Evolutionary conservation across 2,797 vertebrate species (phyloP).

Genomic region (Acanthurus tractus): DNA sequence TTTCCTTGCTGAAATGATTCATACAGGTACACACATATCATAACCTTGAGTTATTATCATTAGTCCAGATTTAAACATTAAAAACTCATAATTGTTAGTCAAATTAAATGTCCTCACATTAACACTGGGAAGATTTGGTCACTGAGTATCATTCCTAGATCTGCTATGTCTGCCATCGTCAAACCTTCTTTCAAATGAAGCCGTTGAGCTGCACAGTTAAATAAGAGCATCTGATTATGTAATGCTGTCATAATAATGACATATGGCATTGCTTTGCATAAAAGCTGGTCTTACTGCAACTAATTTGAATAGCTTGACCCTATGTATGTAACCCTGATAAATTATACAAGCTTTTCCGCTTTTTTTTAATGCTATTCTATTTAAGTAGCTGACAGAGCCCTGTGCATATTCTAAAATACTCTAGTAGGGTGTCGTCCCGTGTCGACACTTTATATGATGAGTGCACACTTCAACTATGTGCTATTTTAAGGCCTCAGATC

Average conservation of each 20-base stretch:
- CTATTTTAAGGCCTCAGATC: slow-evolving; percentile 78
- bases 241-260: slow-evolving; percentile 25
- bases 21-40: too few species aligned
- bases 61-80: not conserved
- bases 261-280: too few species aligned
- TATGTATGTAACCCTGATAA: slow-evolving; percentile 3
- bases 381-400: slow-evolving; percentile 32
- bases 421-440: slow-evolving; percentile 43
- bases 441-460: slow-evolving; percentile 70
- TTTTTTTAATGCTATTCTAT: slow-evolving; percentile 10
- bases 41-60: too few species aligned
- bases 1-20: too few species aligned
- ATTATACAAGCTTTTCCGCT: slow-evolving; percentile 8
- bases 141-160: not conserved
- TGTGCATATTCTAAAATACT: slow-evolving; percentile 42
- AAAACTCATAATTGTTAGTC: not conserved
- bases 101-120: not conserved
- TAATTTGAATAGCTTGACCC: not conserved
- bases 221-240: slow-evolving; percentile 43
- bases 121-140: not conserved
- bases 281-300: slow-evolving; percentile 11
- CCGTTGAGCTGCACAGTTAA: slow-evolving; percentile 7
- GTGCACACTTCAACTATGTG: slow-evolving; percentile 66
- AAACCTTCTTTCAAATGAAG: slow-evolving; percentile 9
- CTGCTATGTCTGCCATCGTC: not conserved